These are phyloP conservation scores for Rhinella marina DNA, from an alignment of 2,797 vertebrate species.

Conservation along the genomic window DNA sequence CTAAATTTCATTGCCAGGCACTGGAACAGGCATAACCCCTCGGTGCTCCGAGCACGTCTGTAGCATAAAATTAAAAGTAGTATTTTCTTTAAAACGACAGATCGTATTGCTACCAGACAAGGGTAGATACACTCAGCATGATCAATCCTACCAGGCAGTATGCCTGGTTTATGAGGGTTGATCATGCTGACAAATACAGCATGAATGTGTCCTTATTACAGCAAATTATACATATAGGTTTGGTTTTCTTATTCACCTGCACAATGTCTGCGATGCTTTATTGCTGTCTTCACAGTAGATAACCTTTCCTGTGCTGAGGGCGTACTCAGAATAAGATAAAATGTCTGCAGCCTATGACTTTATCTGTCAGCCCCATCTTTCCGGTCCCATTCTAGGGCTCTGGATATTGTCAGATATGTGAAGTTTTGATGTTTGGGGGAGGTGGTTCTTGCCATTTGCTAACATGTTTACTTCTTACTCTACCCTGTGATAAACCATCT, in stretches of 20 bases:
- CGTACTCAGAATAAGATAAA: constrained; percentile 22
- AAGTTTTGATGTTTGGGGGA: constrained; percentile 51
- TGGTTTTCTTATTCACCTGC: neutral
- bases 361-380: constrained; percentile 56
- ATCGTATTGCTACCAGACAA: too few species aligned
- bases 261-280: neutral
- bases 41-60: too few species aligned
- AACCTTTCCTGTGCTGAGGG: constrained; percentile 25
- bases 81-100: too few species aligned
- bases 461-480: constrained; percentile 56
- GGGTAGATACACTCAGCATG: too few species aligned
- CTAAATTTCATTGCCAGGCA: too few species aligned
- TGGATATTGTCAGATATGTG: constrained; percentile 55
- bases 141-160: too few species aligned
- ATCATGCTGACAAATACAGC: too few species aligned
- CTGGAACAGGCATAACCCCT: too few species aligned
- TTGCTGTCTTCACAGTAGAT: constrained; percentile 21
- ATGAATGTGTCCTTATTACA: neutral
- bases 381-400: constrained; percentile 28
- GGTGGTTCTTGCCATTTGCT: constrained; percentile 42
- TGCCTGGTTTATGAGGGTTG: too few species aligned
- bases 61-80: too few species aligned
- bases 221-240: neutral
- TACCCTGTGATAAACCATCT: constrained; percentile 54
- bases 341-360: constrained; percentile 31